Percentiles rank a stretch among this genome's conserved stretches.
Evolutionary conservation across 2,888 invertebrate genomes (phyloP).

Genomic region (Dexiosoma caninum): DNA sequence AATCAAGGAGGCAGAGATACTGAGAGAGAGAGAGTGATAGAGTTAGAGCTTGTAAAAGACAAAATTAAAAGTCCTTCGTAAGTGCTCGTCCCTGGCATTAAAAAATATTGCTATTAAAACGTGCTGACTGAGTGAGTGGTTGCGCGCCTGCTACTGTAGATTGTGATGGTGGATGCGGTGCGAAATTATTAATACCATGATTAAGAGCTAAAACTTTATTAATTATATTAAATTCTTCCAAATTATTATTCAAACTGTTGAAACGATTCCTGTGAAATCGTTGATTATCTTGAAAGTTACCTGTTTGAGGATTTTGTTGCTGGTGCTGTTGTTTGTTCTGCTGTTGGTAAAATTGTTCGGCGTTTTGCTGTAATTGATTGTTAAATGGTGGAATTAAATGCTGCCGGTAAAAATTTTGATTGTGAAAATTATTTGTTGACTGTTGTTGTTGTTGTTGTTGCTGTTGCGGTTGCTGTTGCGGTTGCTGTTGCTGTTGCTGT

Average conservation of each 20-base stretch:
- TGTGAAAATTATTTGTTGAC: constrained; percentile 68
- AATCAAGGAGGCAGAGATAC: not conserved
- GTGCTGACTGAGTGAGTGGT: constrained; percentile 49
- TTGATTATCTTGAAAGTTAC: constrained; percentile 70
- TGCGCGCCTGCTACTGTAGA: constrained; percentile 65
- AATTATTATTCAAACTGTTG: constrained; percentile 74
- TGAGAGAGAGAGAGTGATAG: not conserved
- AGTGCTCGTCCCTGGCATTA: constrained; percentile 31
- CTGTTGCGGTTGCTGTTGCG: constrained; percentile 67
- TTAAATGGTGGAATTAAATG: constrained; percentile 73
- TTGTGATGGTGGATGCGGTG: constrained; percentile 70
- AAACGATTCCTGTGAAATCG: constrained; percentile 71
- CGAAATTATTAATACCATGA: constrained; percentile 81
- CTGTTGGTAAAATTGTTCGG: constrained; percentile 74
- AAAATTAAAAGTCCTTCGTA: constrained; percentile 16
- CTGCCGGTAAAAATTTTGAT: constrained; percentile 75
- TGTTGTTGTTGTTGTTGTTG: constrained; percentile 67
- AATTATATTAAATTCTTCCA: constrained; percentile 88
- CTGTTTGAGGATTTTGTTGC: constrained; percentile 79
- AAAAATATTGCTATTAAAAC: constrained; percentile 51
- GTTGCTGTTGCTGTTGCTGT: constrained; percentile 66
- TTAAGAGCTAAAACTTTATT: constrained; percentile 89
- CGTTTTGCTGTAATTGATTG: constrained; percentile 76
- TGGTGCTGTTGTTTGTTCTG: constrained; percentile 67
- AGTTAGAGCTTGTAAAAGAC: not conserved